phyloP scores from a whole-genome alignment of 2,113 vertebrate genomes.

The Oreochromis aureus region DNA sequence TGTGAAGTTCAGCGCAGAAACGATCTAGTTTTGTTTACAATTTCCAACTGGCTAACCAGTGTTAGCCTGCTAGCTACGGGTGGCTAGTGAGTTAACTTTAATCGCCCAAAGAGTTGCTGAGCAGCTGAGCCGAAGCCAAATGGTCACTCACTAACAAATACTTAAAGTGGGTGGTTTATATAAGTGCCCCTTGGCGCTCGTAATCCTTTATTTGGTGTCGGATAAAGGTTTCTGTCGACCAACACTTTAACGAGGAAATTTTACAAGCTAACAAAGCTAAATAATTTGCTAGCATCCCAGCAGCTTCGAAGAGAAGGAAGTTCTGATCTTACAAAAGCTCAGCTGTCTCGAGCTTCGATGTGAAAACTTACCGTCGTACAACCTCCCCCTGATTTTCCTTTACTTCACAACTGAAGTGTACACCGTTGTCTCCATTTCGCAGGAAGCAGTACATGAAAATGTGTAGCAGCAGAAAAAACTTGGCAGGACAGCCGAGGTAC shows the following conservation, averaged over 20 bases:
- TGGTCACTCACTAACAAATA: background rate
- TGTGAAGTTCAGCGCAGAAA: background rate
- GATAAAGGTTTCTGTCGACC: background rate
- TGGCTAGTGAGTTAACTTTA: constrained; percentile 44
- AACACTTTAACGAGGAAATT: background rate
- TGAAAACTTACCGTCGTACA: background rate
- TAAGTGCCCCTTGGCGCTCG: background rate
- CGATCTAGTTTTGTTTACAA: background rate
- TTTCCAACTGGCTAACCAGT: constrained; percentile 2
- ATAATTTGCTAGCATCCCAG: constrained; percentile 23
- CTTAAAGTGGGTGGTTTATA: background rate
- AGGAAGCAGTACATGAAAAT: background rate
- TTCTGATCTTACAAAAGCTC: constrained; percentile 8
- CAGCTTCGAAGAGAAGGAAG: constrained; percentile 35
- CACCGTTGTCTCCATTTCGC: background rate
- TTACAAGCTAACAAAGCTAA: constrained; percentile 38
- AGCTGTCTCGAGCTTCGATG: background rate
- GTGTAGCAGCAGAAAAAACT: constrained; percentile 38
- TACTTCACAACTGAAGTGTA: background rate
- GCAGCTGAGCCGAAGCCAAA: background rate
- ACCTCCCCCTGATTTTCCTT: background rate
- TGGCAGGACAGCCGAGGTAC: constrained; percentile 2
- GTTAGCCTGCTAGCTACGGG: constrained; percentile 20
- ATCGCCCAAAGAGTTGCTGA: constrained; percentile 1
- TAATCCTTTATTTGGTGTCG: background rate